A percentile compares a stretch with the other conserved stretches of the same genome.
phyloP scores from a whole-genome alignment of 2,888 invertebrate species.

The Serripes groenlandicus region DNA sequence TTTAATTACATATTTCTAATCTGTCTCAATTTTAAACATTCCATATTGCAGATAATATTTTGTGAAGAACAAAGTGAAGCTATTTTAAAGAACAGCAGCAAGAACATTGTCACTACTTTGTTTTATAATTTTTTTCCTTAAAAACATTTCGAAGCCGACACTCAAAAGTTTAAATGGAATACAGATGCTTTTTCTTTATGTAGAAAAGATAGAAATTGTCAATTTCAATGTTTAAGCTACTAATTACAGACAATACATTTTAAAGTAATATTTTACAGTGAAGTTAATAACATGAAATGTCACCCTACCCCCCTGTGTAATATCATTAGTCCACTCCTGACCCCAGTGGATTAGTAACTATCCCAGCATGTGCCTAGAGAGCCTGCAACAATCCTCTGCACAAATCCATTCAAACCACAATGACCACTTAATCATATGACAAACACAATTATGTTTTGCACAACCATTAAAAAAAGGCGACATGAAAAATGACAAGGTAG shows the following conservation, averaged over 20 bases:
- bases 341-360: neutral
- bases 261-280: neutral
- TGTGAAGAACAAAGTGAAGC: too few species aligned
- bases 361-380: neutral
- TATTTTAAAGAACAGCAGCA: too few species aligned
- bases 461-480: slow-evolving; percentile 10
- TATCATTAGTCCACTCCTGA: slow-evolving; percentile 4
- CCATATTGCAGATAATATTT: too few species aligned
- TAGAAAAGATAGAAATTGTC: too few species aligned
- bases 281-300: slow-evolving; percentile 2
- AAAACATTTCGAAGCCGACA: too few species aligned
- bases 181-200: too few species aligned
- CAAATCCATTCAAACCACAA: neutral
- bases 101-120: too few species aligned
- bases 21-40: too few species aligned
- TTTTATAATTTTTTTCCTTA: too few species aligned
- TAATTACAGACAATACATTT: neutral
- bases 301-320: slow-evolving; percentile 13
- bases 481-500: slow-evolving; percentile 27
- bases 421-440: slow-evolving; percentile 20
- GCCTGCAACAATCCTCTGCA: neutral
- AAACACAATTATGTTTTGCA: slow-evolving; percentile 16
- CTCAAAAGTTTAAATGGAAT: too few species aligned
- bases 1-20: too few species aligned
- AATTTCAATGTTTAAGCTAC: neutral